Conservation (phyloP, 2,888 invertebrate species). For the Euspilapteryx auroguttella region DNA sequence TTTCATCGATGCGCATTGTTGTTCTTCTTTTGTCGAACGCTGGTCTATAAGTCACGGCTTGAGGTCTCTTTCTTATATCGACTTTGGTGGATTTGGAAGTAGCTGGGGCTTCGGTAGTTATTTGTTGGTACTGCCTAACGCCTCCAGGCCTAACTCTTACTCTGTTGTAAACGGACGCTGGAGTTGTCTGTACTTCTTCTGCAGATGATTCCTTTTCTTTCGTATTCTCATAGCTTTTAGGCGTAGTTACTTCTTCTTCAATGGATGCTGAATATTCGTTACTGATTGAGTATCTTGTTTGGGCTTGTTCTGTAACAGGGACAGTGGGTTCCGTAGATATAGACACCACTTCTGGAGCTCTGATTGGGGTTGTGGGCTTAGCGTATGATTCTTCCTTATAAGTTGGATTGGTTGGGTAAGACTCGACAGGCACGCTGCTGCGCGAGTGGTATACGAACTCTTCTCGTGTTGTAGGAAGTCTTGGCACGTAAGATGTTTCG, state of each 20-base stretch:
- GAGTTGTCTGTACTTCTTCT: conserved; percentile 30
- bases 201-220: conserved; percentile 21
- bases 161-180: conserved; percentile 45
- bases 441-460: conserved; percentile 23
- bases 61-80: conserved; percentile 23
- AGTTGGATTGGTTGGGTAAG: no score
- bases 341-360: conserved; percentile 15
- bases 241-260: conserved; percentile 18
- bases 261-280: conserved; percentile 18
- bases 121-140: conserved; percentile 37
- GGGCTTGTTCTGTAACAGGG: conserved; percentile 22
- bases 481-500: conserved; percentile 23
- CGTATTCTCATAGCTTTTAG: conserved; percentile 13
- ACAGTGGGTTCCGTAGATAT: conserved; percentile 20
- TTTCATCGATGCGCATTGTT: conserved; percentile 56
- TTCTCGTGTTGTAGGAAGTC: conserved; percentile 19
- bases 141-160: conserved; percentile 38
- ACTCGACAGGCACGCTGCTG: no score
- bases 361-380: conserved; percentile 20
- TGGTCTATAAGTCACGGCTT: conserved; percentile 46
- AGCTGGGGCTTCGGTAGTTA: conserved; percentile 25
- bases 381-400: no score
- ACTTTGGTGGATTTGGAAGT: conserved; percentile 13
- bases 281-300: no score
- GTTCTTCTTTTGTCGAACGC: conserved; percentile 44